These are phyloP conservation scores for Entomyzon cyanotis DNA, from an alignment of 2,113 vertebrate species.

Conservation along the genomic window DNA sequence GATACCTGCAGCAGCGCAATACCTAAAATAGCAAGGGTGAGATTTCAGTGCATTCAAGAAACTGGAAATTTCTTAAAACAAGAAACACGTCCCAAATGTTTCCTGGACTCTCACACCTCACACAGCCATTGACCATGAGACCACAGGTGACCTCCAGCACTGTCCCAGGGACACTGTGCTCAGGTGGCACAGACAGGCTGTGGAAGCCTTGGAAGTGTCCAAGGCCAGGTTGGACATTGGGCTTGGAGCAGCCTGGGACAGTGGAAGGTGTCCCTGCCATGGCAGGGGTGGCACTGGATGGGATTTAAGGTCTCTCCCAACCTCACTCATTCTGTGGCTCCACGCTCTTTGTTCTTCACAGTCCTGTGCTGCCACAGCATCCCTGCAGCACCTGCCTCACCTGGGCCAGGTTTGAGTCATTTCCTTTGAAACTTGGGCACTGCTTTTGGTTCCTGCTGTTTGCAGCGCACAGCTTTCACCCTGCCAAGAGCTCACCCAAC, in stretches of 20 bases:
- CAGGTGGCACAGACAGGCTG: too few species aligned
- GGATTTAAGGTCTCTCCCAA: not conserved
- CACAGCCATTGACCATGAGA: not conserved
- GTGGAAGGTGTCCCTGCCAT: not conserved
- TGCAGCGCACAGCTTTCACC: rapidly evolving
- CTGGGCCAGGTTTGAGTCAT: not conserved
- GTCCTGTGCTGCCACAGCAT: not conserved
- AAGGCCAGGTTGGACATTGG: not conserved
- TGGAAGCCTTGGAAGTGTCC: not conserved
- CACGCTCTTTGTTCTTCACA: rapidly evolving
- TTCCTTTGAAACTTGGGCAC: not conserved
- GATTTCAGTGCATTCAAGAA: not conserved
- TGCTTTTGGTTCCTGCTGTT: not conserved
- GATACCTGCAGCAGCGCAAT: too few species aligned
- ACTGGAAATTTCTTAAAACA: not conserved
- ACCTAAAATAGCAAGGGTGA: too few species aligned
- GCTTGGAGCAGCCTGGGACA: too few species aligned
- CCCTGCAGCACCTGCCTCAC: not conserved
- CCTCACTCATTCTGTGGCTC: not conserved
- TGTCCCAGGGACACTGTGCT: not conserved
- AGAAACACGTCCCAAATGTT: not conserved
- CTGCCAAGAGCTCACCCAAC: not conserved
- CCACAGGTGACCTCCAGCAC: not conserved
- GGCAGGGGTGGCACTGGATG: rapidly evolving
- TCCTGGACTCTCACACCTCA: not conserved